phyloP scores from a whole-genome alignment of 2,797 vertebrate species.

The Semaprochilodus insignis region DNA sequence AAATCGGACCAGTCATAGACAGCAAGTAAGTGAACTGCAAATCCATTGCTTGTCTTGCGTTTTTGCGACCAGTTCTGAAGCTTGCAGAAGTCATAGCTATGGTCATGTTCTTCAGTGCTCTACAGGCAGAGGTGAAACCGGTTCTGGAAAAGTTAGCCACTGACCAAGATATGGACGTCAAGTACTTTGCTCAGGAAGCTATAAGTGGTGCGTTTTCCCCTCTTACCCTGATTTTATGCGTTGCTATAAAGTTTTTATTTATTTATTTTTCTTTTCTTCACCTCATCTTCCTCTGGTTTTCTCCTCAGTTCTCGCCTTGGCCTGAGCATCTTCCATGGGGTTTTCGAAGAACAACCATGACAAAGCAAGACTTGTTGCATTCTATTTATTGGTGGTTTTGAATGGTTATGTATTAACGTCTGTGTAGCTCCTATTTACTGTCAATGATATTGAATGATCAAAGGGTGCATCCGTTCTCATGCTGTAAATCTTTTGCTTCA shows the following conservation, averaged over 20 bases:
- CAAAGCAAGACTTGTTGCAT: conserved; percentile 71
- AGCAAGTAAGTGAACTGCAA: conserved; percentile 76
- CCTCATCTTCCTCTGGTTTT: conserved; percentile 4
- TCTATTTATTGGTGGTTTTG: conserved; percentile 86
- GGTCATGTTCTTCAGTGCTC: conserved; percentile 73
- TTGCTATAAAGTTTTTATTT: too few relatives aligned
- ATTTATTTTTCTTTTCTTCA: not conserved
- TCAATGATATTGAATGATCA: conserved; percentile 65
- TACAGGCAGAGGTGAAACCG: conserved; percentile 88
- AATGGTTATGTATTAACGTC: conserved; percentile 75
- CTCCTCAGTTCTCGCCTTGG: conserved; percentile 82
- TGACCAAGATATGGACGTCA: conserved; percentile 92
- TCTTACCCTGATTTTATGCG: not conserved
- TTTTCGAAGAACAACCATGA: conserved; percentile 63
- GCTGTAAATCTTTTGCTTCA: conserved; percentile 71
- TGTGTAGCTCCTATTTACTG: conserved; percentile 60
- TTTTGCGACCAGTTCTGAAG: not conserved
- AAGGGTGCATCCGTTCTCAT: conserved; percentile 59
- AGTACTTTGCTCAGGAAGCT: conserved; percentile 93
- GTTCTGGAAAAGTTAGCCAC: conserved; percentile 88
- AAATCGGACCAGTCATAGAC: conserved; percentile 89
- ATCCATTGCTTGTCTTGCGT: too few relatives aligned
- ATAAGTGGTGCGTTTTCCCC: conserved; percentile 81
- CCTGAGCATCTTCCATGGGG: conserved; percentile 72
- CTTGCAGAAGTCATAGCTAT: not conserved